Base-by-base conservation (phyloP, 2,113 vertebrate genomes). In the Larimichthys polyactis region DNA sequence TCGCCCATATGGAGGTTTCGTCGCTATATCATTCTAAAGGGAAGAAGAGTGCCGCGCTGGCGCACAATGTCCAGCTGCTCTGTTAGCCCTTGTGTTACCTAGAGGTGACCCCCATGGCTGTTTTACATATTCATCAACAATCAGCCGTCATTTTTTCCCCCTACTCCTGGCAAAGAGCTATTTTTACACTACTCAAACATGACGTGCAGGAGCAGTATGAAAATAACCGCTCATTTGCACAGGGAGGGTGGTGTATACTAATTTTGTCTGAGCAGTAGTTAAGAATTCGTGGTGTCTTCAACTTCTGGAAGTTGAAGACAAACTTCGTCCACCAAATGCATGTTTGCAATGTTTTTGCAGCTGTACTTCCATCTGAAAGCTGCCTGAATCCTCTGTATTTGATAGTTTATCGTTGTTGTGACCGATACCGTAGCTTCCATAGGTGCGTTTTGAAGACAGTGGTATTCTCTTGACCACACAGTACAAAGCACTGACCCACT, bases 51-150 rank as follows among this genome's bases (percentile, higher is more conserved):
- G 77, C 78, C 62, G 81, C 11, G 12, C 70, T 77, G 80, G 48
- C 51, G 54, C 79, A 86, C 87, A 81, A 82, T 84, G 87, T 84
- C 91, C 94, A 93, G 93, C 91, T 94, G 94, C 89, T 93, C 90
- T 78, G 74, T 77, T 82, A 82, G 82, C 70, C 82, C 78, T 79
- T 73, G 82, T 81, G 65, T 75, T 92, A 91, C 91, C 92, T 91
- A 60, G 93, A 93, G 94, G 93, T 94, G 89, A 94, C 93, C 86
- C 91, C 75, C 24, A 7, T 36, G 88, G 89, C 85, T 71, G 57
- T 82, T 87, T 89, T 94, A 85, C 88, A 93, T 93, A 92, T 93
- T 92, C 90, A 93, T 90, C 67, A 81, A 90, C 87, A 75, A 81
- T 86, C 81, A 79, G 79, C 71, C 43, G 15, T 79, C 82, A 68